A percentile compares a stretch with the other conserved stretches of the same genome.
Evolutionary conservation across 2,797 vertebrate species (phyloP).

Genomic region (Linurgus olivaceus): DNA sequence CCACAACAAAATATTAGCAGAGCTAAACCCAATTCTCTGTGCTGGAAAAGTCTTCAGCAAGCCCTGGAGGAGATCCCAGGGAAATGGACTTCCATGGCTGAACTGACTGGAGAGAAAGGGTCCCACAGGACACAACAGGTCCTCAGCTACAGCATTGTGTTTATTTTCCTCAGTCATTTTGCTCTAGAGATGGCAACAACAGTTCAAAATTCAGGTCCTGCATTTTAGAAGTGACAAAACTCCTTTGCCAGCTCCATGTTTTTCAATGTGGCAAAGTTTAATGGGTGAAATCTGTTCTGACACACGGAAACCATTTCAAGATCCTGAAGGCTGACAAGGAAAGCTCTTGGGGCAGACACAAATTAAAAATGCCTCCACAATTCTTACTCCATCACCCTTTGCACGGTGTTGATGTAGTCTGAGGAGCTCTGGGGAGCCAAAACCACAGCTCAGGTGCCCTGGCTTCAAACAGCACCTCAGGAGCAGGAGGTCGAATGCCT

Average conservation of each 20-base stretch:
- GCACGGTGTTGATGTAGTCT: background rate
- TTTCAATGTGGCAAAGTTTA: background rate
- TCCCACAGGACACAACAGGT: background rate
- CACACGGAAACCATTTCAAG: background rate
- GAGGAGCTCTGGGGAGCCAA: background rate
- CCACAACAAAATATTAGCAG: background rate
- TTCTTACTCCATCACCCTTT: background rate
- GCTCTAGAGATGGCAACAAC: background rate
- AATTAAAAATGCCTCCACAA: background rate
- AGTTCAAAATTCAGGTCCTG: background rate
- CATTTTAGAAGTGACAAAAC: background rate
- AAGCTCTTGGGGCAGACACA: background rate
- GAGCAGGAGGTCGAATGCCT: background rate
- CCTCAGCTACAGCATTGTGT: background rate
- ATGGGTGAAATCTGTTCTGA: background rate
- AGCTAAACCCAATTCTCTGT: background rate
- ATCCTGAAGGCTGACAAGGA: background rate
- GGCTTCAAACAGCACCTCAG: background rate
- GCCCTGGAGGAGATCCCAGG: background rate
- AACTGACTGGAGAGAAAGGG: rapidly evolving
- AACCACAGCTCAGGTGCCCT: background rate
- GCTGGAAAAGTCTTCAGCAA: background rate
- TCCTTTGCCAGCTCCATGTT: background rate
- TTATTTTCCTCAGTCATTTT: background rate
- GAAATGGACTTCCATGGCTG: background rate